Percentiles rank a stretch among this genome's conserved stretches.
These are phyloP conservation scores for Anhinga rufa DNA, from an alignment of 2,113 vertebrate species.

Conservation along the genomic window DNA sequence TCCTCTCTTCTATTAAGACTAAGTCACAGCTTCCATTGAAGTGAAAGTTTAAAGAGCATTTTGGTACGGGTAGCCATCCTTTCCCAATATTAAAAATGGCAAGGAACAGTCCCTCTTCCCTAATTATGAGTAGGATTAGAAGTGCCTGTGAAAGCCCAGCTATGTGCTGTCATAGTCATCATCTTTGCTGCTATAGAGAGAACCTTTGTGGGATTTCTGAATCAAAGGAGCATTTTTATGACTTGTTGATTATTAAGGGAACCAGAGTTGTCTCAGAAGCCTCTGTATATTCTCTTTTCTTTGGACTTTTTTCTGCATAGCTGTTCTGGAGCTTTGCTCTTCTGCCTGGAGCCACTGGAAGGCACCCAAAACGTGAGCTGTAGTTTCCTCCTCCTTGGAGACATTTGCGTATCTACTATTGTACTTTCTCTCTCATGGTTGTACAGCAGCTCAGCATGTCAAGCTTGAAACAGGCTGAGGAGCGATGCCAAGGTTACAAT, in stretches of 20 bases:
- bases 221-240: background rate
- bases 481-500: background rate
- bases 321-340: background rate
- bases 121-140: background rate
- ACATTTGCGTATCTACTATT: background rate
- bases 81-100: background rate
- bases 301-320: background rate
- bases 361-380: background rate
- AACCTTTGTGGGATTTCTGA: background rate
- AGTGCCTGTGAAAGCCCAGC: background rate
- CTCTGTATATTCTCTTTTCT: background rate
- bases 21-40: background rate
- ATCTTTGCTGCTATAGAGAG: background rate
- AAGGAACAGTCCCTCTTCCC: background rate
- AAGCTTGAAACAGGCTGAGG: background rate
- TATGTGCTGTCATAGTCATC: background rate
- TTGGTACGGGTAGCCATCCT: background rate
- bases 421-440: background rate
- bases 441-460: background rate
- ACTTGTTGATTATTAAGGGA: background rate
- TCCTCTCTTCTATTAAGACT: background rate
- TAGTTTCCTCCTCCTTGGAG: background rate
- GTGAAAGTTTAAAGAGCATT: background rate
- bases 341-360: slow-evolving; percentile 17
- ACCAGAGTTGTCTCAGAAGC: background rate